These are phyloP conservation scores for Paradoxurus hermaphroditus DNA, from an alignment of 2,113 vertebrate genomes.

Conservation along the genomic window DNA sequence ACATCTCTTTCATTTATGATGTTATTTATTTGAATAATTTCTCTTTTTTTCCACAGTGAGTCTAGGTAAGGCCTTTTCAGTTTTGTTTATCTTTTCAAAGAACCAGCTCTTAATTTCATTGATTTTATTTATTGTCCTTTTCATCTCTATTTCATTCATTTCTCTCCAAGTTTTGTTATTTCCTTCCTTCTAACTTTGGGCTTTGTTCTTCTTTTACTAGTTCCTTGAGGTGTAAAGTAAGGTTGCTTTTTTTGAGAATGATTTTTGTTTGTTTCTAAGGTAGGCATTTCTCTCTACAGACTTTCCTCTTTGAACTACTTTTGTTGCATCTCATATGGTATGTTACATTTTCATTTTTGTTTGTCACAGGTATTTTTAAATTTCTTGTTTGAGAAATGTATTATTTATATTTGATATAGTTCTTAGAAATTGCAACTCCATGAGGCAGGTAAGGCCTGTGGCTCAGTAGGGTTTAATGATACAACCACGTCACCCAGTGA, in stretches of 20 bases:
- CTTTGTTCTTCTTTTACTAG: background rate
- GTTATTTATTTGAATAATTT: background rate
- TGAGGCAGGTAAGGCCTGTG: background rate
- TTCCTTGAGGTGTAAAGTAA: background rate
- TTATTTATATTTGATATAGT: background rate
- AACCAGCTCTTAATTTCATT: background rate
- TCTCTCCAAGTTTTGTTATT: background rate
- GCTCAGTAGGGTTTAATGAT: background rate
- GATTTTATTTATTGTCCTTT: background rate
- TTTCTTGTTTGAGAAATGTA: background rate
- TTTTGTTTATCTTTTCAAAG: background rate
- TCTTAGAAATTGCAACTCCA: background rate
- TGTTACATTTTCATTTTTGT: background rate
- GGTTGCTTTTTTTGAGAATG: background rate
- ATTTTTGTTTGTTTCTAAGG: background rate
- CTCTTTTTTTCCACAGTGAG: background rate
- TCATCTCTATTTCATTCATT: background rate
- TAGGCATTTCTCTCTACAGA: background rate
- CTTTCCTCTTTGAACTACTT: background rate
- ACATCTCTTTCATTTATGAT: background rate
- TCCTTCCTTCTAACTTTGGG: background rate
- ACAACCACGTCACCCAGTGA: background rate
- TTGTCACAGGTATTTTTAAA: background rate
- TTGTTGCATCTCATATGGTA: background rate
- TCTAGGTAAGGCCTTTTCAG: background rate